Conservation (phyloP, 2,113 vertebrate species). For the Gymnogyps californianus region DNA sequence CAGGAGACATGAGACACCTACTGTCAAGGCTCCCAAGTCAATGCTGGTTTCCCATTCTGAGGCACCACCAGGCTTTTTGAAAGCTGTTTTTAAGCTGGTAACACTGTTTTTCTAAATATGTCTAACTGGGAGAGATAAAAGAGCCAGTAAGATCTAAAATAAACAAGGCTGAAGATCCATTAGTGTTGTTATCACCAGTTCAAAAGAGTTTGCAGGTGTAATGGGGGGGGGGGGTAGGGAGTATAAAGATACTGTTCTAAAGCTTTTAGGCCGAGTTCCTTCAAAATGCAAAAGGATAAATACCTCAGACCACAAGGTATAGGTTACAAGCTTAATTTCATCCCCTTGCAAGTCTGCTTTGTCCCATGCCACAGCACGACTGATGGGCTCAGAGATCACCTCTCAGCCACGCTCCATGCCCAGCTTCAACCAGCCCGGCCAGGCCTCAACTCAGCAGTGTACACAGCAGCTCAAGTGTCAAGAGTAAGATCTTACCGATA, state of each 20-base stretch:
- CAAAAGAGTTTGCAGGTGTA: neutral
- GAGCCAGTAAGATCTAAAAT: neutral
- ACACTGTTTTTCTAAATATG: neutral
- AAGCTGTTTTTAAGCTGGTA: neutral
- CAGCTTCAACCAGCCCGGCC: neutral
- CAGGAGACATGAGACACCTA: neutral
- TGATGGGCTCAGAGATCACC: neutral
- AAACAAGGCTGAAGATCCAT: neutral
- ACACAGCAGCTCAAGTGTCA: neutral
- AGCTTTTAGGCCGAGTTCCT: neutral
- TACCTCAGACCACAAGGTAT: neutral
- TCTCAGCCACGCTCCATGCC: neutral
- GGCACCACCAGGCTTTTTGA: neutral
- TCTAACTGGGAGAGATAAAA: neutral
- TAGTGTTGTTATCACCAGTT: neutral
- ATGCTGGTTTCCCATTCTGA: neutral
- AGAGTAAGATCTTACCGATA: neutral
- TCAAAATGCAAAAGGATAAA: neutral
- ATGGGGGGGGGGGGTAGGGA: fast-evolving
- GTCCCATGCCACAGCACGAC: neutral
- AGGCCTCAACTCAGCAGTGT: neutral
- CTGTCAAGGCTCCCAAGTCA: neutral
- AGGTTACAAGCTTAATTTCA: neutral
- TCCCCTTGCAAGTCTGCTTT: neutral
- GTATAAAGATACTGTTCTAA: neutral